Conservation (phyloP, 2,113 vertebrate species). For the Plectropomus leopardus region DNA sequence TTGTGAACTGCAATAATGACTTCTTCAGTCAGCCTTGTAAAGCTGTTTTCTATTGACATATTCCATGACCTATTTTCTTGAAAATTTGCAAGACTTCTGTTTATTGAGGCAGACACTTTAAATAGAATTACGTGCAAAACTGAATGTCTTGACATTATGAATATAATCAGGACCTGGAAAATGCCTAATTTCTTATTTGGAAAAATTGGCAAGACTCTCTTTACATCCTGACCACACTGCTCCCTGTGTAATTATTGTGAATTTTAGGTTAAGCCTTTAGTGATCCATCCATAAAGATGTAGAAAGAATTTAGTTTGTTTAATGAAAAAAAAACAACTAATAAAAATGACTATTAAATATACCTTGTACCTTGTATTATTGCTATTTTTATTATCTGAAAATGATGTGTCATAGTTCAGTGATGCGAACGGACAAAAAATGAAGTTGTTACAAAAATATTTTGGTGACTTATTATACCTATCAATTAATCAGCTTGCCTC, state of each 20-base stretch:
- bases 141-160: background rate
- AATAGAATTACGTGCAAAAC: background rate
- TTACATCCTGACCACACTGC: background rate
- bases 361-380: too few relatives aligned
- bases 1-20: background rate
- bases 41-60: slow-evolving; percentile 1
- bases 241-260: background rate
- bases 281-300: too few relatives aligned
- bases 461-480: background rate
- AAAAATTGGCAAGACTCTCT: background rate
- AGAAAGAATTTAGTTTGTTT: too few relatives aligned
- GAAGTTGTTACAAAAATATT: background rate
- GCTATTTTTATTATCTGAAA: background rate
- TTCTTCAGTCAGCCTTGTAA: background rate
- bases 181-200: background rate
- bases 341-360: too few relatives aligned
- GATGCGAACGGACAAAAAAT: background rate
- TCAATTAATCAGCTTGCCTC: background rate
- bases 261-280: too few relatives aligned
- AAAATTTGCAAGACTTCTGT: background rate
- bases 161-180: background rate
- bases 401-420: background rate
- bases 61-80: background rate
- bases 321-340: too few relatives aligned
- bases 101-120: slow-evolving; percentile 7